These are phyloP conservation scores for Acleris cristana DNA, from an alignment of 2,888 invertebrate species.

Conservation along the genomic window DNA sequence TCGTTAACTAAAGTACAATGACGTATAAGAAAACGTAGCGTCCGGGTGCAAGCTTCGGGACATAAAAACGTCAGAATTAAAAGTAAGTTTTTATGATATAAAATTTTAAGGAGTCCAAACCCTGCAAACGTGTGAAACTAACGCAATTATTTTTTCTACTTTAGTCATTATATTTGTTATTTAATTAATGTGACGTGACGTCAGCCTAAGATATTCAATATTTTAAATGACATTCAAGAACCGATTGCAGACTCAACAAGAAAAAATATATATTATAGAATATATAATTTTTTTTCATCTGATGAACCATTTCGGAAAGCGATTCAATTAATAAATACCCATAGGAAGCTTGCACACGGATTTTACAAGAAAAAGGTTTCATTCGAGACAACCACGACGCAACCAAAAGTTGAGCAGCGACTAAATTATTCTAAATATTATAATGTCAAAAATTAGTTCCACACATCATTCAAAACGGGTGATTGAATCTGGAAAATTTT, in stretches of 20 bases:
- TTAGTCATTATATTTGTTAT: no score
- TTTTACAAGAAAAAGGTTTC: not conserved
- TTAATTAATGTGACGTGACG: no score
- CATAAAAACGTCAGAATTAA: not conserved
- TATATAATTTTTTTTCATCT: not conserved
- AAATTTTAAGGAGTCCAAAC: no score
- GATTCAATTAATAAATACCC: not conserved
- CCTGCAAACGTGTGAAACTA: no score
- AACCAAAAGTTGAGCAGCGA: conserved; percentile 10
- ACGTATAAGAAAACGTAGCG: not conserved
- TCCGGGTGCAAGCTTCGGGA: conserved; percentile 7
- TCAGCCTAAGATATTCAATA: no score
- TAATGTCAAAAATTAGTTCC: not conserved
- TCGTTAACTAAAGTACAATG: conserved; percentile 25
- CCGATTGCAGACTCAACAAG: no score
- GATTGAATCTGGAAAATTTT: not conserved
- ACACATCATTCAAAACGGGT: not conserved
- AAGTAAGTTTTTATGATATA: not conserved
- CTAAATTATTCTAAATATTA: conserved; percentile 9
- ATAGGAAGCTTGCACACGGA: conserved; percentile 8
- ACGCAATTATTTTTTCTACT: no score
- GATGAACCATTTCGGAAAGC: not conserved
- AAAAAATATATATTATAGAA: no score
- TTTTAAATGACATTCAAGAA: no score
- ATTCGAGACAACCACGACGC: conserved; percentile 17